Evolutionary conservation across 2,888 invertebrate species (phyloP), one percentile per base, ranked within the genome.

Genomic region (Ypsolopha sequella): DNA sequence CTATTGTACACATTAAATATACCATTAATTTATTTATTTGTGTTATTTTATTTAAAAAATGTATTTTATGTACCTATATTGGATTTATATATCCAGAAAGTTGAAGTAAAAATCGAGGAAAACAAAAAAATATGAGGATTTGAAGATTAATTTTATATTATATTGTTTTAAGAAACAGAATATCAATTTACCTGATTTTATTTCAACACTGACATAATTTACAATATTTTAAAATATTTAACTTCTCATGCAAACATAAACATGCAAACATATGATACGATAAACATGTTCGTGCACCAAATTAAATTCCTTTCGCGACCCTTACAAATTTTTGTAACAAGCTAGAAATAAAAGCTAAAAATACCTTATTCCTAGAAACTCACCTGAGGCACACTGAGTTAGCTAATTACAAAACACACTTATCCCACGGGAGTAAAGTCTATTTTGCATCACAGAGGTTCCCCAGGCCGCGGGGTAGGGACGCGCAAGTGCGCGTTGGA

Each of bases 391-490:
- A 24, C 10, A n/a, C 46, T 10, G 41, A 11, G 60, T 63, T 57
- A 59, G 68, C 63, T 76, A 80, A 80, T 80, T 80, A 77, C 66
- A 71, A 74, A 74, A 64, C 73, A 66, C 62, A 64, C 73, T 68
- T 84, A 80, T 76, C 67, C 67, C 68, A 56, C 59, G 63, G 65
- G 68, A 57, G 61, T 80, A 82, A 72, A 68, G 85, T 80, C 67
- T 80, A 84, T 80, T 76, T 80, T 64, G 76, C 66, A 60, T 58
- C 62, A 60, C 65, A 56, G 46, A 51, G 38, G 52, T 56, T 51
- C 54, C 60, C 54, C 55, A 55, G 59, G 60, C 60, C 55, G 52
- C 59, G 54, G 63, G 60, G 58, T 56, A 62, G 68, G 62, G 68
- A 69, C 73, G 76, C 77, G 77, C 71, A 47, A 47, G 35, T 49